Conservation (phyloP, 2,797 vertebrate species). For the Sebastes dallii region DNA sequence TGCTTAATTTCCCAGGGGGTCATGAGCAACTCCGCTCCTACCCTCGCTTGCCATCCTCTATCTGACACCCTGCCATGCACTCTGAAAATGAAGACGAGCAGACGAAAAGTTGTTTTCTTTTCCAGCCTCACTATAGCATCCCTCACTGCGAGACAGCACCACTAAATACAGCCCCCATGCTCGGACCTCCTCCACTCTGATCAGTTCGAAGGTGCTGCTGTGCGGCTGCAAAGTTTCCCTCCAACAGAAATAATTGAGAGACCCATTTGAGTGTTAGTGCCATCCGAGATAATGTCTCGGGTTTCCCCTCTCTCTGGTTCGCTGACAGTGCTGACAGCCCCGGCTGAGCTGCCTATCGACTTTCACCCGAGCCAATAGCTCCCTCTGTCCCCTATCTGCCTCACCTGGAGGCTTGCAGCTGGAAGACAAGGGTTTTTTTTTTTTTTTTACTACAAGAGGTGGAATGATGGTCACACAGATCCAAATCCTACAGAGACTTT, state of each 20-base stretch:
- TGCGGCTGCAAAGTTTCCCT: constrained; percentile 42
- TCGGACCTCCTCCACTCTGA: constrained; percentile 12
- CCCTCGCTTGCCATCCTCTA: constrained; percentile 43
- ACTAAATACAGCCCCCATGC: neutral
- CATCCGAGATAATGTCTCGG: constrained; percentile 56
- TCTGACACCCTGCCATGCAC: constrained; percentile 50
- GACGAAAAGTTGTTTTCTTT: constrained; percentile 23
- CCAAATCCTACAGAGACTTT: neutral
- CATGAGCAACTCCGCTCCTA: constrained; percentile 46
- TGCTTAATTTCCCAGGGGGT: constrained; percentile 78
- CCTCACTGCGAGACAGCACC: neutral
- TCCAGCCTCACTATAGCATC: neutral
- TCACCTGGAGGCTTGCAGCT: constrained; percentile 39
- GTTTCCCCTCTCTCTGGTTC: constrained; percentile 38
- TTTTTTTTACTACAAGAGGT: neutral
- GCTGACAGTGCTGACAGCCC: constrained; percentile 48
- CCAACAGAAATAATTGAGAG: constrained; percentile 43
- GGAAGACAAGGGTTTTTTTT: neutral
- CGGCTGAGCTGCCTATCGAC: constrained; percentile 33
- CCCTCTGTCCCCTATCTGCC: constrained; percentile 34
- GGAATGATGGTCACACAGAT: neutral
- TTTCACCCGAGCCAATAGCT: constrained; percentile 44
- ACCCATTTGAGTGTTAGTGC: constrained; percentile 44
- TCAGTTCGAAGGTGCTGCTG: constrained; percentile 10
- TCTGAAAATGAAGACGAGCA: constrained; percentile 55